Evolutionary conservation across 2,797 vertebrate species (phyloP), one percentile per base, ranked within the genome.

Genomic region (Gallinago stenura): DNA sequence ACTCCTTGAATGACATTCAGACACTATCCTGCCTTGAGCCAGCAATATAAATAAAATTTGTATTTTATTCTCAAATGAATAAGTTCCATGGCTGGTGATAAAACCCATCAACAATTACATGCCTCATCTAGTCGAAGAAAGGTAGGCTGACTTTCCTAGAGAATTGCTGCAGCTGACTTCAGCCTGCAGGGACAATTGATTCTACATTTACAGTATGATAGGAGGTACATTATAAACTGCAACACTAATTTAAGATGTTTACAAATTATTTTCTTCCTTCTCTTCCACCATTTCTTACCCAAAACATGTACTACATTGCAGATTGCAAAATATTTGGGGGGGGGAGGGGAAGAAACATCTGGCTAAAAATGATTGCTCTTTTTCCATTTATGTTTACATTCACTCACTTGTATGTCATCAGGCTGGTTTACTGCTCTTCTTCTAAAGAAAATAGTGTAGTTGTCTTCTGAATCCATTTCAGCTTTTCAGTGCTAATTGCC

Each of bases 41-140:
- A 82, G 39, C 10, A 87, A 54, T 46, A 83, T 20, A 76, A 83
- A 69, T 69, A 83, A 75, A 94, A 83, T 39, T 64, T 2, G 4
- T 51, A 19, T 33, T 93, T 83, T 94, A 8, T 72, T 89, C 31
- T 58, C 48, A 95, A 92, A 93, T 92, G 57, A 87, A 45, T 54
- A 77, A 73, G 33, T 88, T 56, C 62, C 53, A 50, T 33, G 14
- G 15, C 31, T 89, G 58, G 31, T 15, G 30, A 77, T 83, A 89
- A 37, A 94, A 90, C 66, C 53, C 53, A 79, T 89, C 85, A 66
- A 31, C 80, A 95, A 95, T 95, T 95, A 91, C 31, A 90, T 73
- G 71, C 69, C 54, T 96, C 93, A 93, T 90, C 82, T 86, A 91
- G 54, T 43, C 85, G 50, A 96, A 91, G 82, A 95, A 92, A 96